Conservation (phyloP, 2,888 invertebrate species). For the Phlogophora meticulosa region DNA sequence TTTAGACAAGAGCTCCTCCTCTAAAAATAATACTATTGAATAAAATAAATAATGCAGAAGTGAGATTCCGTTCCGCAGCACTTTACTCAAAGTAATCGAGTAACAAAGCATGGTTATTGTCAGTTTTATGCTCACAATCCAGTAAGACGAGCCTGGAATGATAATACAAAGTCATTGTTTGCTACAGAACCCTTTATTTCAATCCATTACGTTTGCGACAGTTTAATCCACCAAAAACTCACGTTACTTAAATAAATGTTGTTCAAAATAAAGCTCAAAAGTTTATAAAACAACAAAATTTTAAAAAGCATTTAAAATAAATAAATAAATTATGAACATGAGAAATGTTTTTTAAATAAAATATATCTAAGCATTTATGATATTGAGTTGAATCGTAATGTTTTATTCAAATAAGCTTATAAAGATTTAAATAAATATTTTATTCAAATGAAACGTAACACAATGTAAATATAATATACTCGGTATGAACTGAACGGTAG, state of each 20-base stretch:
- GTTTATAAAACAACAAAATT: slow-evolving; percentile 10
- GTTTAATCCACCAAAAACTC: slow-evolving; percentile 4
- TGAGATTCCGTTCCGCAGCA: slow-evolving; percentile 4
- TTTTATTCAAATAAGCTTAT: slow-evolving; percentile 45
- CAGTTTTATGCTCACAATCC: slow-evolving; percentile 47
- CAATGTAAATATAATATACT: slow-evolving; percentile 52
- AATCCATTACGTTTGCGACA: slow-evolving; percentile 24
- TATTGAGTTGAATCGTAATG: slow-evolving; percentile 42
- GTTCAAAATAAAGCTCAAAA: slow-evolving; percentile 36
- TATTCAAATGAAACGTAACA: slow-evolving; percentile 26
- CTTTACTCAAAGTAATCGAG: slow-evolving; percentile 40
- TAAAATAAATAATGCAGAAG: slow-evolving; percentile 10
- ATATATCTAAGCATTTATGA: slow-evolving; percentile 57
- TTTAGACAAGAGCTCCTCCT: too few relatives aligned
- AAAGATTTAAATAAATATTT: slow-evolving; percentile 28
- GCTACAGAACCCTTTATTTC: slow-evolving; percentile 13
- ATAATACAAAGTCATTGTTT: slow-evolving; percentile 31
- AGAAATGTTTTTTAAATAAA: slow-evolving; percentile 26
- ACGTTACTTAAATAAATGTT: slow-evolving; percentile 6
- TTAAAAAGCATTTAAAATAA: slow-evolving; percentile 44
- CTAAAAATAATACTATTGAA: slow-evolving; percentile 7
- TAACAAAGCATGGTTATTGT: slow-evolving; percentile 37
- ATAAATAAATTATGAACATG: slow-evolving; percentile 13
- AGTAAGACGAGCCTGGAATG: slow-evolving; percentile 29
- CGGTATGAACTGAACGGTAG: slow-evolving; percentile 59